Evolutionary conservation across 2,113 vertebrate genomes (phyloP).

Genomic region (Rostratula benghalensis): DNA sequence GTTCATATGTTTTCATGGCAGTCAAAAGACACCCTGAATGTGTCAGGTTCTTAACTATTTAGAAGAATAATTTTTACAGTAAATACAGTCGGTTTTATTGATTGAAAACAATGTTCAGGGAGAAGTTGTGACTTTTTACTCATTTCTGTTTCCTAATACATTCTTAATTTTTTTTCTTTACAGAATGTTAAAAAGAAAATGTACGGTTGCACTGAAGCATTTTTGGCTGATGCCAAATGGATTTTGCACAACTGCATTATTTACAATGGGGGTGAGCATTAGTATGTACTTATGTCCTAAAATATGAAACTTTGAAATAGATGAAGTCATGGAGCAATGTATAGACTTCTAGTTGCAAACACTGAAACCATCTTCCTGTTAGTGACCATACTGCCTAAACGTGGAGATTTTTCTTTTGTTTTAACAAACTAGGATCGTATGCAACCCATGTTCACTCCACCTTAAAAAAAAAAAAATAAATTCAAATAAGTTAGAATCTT

Average conservation of each 20-base stretch:
- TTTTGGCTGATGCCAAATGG: slow-evolving; percentile 98
- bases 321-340: not conserved
- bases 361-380: not conserved
- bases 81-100: not conserved
- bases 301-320: not conserved
- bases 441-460: not conserved
- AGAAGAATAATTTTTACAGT: not conserved
- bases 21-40: not conserved
- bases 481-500: not conserved
- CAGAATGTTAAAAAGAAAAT: slow-evolving; percentile 99
- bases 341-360: not conserved
- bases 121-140: not conserved
- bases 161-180: not conserved
- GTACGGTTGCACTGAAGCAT: slow-evolving; percentile 98
- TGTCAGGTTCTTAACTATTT: not conserved
- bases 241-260: slow-evolving; percentile 99
- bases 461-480: not conserved
- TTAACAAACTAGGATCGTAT: not conserved
- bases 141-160: not conserved
- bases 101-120: not conserved
- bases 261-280: slow-evolving; percentile 91
- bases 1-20: not conserved
- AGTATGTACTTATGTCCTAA: not conserved
- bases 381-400: not conserved
- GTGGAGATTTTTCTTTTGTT: not conserved